phyloP scores from a whole-genome alignment of 2,113 vertebrate species.

The Phrynosoma blainvillii region DNA sequence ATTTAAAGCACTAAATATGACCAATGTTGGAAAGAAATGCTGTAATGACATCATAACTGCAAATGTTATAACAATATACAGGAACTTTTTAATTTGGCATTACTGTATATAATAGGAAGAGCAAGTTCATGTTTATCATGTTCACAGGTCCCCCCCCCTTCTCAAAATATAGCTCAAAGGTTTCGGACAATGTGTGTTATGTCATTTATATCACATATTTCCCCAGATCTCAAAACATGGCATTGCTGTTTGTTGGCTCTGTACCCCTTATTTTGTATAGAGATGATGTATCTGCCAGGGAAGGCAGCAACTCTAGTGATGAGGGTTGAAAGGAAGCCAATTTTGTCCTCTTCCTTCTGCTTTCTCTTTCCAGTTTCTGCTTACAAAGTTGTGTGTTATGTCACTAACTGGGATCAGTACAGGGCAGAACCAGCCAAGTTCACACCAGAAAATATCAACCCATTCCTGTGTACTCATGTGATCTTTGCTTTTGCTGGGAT shows the following conservation, averaged over 20 bases:
- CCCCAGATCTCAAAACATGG: neutral
- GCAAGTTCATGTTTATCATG: too few species aligned
- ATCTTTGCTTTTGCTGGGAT: conserved; percentile 77
- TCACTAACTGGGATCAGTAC: conserved; percentile 84
- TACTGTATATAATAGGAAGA: neutral
- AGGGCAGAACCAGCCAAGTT: conserved; percentile 69
- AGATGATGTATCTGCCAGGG: neutral
- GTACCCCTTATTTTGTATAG: neutral
- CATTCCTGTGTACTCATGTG: conserved; percentile 81
- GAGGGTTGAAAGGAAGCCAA: neutral
- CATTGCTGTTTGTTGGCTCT: neutral
- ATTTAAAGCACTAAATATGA: too few species aligned
- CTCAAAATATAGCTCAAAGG: neutral
- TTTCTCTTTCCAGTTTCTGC: conserved; percentile 62
- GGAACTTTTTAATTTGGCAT: neutral
- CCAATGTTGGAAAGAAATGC: too few species aligned
- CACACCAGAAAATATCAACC: conserved; percentile 75
- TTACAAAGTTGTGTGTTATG: conserved; percentile 80
- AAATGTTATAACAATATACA: neutral
- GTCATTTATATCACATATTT: neutral
- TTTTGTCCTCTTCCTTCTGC: neutral
- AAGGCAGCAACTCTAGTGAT: neutral
- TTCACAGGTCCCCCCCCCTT: too few species aligned
- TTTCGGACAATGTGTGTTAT: neutral
- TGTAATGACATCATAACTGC: too few species aligned